phyloP scores from a whole-genome alignment of 2,888 invertebrate species.

The Coleophora flavipennella region DNA sequence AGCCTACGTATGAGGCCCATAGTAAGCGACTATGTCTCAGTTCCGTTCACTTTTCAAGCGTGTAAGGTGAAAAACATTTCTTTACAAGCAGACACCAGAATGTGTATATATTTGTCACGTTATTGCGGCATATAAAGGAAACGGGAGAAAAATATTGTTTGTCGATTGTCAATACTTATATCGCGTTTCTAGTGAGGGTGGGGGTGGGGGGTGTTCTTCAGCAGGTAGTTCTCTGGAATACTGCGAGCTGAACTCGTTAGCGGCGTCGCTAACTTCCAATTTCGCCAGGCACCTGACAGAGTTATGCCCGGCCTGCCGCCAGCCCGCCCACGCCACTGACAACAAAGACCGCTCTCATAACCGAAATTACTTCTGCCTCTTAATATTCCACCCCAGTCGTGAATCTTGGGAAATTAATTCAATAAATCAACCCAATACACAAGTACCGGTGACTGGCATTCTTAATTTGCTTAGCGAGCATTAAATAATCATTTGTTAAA shows the following conservation, averaged over 20 bases:
- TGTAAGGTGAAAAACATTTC: no score
- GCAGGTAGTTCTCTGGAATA: conserved; percentile 13
- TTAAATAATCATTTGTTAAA: no score
- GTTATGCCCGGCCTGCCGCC: conserved; percentile 28
- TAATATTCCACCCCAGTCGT: conserved; percentile 51
- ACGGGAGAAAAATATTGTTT: no score
- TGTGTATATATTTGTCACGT: no score
- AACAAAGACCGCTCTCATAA: conserved; percentile 54
- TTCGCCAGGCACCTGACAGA: conserved; percentile 34
- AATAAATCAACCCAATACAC: conserved; percentile 52
- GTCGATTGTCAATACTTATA: no score
- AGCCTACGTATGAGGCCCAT: no score
- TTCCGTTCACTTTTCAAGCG: no score
- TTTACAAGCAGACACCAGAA: no score
- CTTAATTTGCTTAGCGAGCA: conserved; percentile 32
- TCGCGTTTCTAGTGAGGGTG: no score
- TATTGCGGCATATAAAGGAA: no score
- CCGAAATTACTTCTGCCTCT: conserved; percentile 57
- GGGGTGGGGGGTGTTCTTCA: not conserved
- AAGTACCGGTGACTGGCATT: conserved; percentile 45
- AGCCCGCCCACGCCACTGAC: conserved; percentile 34
- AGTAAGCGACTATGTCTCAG: no score
- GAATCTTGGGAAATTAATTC: conserved; percentile 63
- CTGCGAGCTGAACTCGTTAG: conserved; percentile 31
- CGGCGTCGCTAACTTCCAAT: conserved; percentile 32